These are phyloP conservation scores for Alligator mississippiensis DNA, from an alignment of 2,113 vertebrate genomes.

Conservation along the genomic window DNA sequence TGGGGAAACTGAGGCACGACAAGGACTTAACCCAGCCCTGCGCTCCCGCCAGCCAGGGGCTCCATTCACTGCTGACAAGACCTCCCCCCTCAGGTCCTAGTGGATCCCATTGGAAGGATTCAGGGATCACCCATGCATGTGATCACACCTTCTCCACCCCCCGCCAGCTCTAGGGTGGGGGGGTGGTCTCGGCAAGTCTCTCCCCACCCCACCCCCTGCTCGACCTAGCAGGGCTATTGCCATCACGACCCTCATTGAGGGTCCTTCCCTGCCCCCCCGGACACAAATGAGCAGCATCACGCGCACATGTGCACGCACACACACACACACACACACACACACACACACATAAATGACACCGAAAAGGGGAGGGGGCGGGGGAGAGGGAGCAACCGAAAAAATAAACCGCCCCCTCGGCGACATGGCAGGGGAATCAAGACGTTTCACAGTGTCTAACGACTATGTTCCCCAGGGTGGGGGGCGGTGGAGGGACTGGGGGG, in stretches of 20 bases:
- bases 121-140: neutral
- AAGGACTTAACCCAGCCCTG: neutral
- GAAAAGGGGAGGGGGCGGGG: neutral
- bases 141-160: neutral
- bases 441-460: constrained; percentile 80
- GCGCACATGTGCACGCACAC: neutral
- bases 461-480: neutral
- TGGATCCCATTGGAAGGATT: too few species aligned
- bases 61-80: neutral
- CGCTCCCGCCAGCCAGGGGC: neutral
- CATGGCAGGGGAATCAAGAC: constrained; percentile 12
- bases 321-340: constrained; percentile 1
- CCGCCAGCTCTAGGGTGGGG: neutral
- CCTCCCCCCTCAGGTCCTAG: neutral
- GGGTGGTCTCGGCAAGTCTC: neutral
- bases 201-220: neutral
- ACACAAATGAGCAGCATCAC: too few species aligned
- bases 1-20: neutral
- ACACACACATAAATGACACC: constrained; percentile 46
- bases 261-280: too few species aligned
- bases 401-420: neutral
- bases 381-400: neutral
- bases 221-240: neutral
- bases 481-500: neutral
- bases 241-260: neutral